phyloP scores from a whole-genome alignment of 2,113 vertebrate species.

The Oreotrochilus melanogaster region DNA sequence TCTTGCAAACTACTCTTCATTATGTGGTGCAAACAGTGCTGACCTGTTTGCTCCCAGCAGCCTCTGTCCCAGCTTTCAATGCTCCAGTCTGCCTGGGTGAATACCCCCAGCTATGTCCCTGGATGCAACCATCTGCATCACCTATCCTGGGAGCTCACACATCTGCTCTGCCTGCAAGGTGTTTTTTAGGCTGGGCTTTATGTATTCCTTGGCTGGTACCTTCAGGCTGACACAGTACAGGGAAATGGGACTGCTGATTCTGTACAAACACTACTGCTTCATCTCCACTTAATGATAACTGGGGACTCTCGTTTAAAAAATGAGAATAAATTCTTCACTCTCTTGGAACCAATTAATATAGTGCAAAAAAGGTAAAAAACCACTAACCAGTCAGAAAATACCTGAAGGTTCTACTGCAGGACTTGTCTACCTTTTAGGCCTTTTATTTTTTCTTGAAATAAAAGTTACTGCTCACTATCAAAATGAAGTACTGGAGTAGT shows the following conservation, averaged over 20 bases:
- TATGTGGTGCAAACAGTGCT: not conserved
- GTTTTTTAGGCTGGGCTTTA: not conserved
- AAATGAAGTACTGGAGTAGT: not conserved
- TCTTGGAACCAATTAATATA: not conserved
- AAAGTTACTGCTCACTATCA: not conserved
- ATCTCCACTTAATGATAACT: not conserved
- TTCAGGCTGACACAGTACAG: not conserved
- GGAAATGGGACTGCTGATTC: not conserved
- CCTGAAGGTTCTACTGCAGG: not conserved
- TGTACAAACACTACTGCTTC: not conserved
- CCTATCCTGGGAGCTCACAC: not conserved
- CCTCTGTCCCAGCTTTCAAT: not conserved
- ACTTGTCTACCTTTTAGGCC: not conserved
- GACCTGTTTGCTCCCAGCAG: fast-evolving
- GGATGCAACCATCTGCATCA: not conserved
- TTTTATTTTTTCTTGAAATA: not conserved
- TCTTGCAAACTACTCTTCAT: not conserved
- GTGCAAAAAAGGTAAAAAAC: not conserved
- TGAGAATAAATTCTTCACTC: too few relatives aligned
- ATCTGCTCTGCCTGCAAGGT: not conserved
- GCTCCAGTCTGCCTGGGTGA: fast-evolving
- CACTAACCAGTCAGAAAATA: not conserved
- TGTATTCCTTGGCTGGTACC: not conserved
- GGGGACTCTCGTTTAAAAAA: too few relatives aligned
- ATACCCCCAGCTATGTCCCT: fast-evolving